Base-by-base conservation (phyloP, 1,140 invertebrate species). In the Teleogryllus occipitalis region DNA sequence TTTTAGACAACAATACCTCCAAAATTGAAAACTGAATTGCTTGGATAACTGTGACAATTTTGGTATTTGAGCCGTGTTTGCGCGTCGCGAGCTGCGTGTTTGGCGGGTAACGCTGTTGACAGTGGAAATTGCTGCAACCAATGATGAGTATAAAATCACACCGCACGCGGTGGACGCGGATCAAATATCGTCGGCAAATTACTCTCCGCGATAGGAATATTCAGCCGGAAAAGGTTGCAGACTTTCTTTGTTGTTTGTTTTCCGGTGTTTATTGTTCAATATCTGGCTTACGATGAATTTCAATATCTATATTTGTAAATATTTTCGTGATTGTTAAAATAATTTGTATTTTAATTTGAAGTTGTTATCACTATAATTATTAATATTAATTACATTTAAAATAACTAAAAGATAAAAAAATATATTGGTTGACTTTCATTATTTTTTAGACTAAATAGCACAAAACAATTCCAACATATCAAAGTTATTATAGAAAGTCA, bases 11-110 rank as follows among this genome's bases (percentile, higher is more conserved):
- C 54, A 65, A 65, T 65, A 18, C 54, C 54, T 65, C 54, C 54
- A 65, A 65, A 39, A 65, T 65, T 65, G 54, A 65, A 65, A 65
- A 65, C 54, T 65, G 54, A 65, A 65, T 65, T 65, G 54, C 54
- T 65, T 65, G 54, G 54, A 65, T 65, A 65, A 65, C 54, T 65
- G 54, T 65, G 54, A 65, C 54, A 65, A 65, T 65, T 65, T 65
- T 65, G 54, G 54, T 65, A 65, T 65, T 65, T 18, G 10, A 65
- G 18, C 54, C 18, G 54, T 65, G 54, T 65, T 65, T 65, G 54
- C 18, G 10, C 54, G 54, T 65, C 10, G 54, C 54, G 54, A 65
- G 18, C 18, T 65, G 27, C 54, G 10, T 65, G 54, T 65, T 65
- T 65, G 54, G 54, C 18, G 10, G 54, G 18, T 65, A 65, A 65